These are phyloP conservation scores for Araneus ventricosus DNA, from an alignment of 1,140 invertebrate species.

Conservation along the genomic window DNA sequence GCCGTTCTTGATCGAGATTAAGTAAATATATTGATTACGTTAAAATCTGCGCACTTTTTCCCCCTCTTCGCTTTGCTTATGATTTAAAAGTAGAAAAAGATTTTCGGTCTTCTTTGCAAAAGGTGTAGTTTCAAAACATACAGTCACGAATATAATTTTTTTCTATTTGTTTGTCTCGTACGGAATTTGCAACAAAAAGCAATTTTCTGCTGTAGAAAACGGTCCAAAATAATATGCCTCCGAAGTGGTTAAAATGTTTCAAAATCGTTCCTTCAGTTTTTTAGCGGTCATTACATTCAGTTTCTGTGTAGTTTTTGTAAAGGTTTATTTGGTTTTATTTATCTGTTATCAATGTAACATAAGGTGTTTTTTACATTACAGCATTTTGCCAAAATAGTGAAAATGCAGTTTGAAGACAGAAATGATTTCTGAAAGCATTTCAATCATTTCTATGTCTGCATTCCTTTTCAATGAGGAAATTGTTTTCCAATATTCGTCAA, in stretches of 20 bases:
- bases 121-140: constrained; percentile 1
- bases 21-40: constrained; percentile 71
- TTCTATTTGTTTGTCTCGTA: background rate
- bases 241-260: background rate
- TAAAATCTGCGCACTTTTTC: constrained; percentile 53
- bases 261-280: background rate
- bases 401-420: background rate
- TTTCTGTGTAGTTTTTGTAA: background rate
- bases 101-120: background rate
- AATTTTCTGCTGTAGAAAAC: background rate
- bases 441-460: background rate
- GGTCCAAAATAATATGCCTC: background rate
- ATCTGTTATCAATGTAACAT: background rate
- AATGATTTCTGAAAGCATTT: background rate
- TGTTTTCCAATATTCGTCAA: background rate
- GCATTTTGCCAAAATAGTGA: background rate
- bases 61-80: background rate
- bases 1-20: constrained; percentile 43
- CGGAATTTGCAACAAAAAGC: constrained; percentile 14
- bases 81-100: background rate
- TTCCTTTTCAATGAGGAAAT: background rate
- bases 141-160: constrained; percentile 25
- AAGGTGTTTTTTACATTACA: background rate
- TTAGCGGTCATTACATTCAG: background rate
- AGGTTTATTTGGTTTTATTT: background rate